phyloP scores from a whole-genome alignment of 2,888 invertebrate species.

The Pycnomerus fuliginosus region DNA sequence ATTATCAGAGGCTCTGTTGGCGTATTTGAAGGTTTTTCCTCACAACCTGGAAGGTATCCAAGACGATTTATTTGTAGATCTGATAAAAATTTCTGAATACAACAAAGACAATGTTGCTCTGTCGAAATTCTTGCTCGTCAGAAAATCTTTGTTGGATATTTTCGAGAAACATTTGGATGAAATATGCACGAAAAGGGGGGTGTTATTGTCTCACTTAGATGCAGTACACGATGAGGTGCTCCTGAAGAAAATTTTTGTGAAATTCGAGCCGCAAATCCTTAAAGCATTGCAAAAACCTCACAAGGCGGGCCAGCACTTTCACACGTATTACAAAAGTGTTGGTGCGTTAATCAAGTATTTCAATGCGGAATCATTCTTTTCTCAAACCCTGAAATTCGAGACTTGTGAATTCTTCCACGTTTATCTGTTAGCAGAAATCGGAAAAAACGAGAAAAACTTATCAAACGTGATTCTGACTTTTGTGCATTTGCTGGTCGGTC shows the following conservation, averaged over 20 bases:
- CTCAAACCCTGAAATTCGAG: conserved; percentile 68
- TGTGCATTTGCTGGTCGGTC: conserved; percentile 56
- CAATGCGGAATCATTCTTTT: too few relatives aligned
- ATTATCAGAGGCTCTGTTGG: conserved; percentile 58
- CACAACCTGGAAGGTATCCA: conserved; percentile 57
- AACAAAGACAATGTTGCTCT: conserved; percentile 61
- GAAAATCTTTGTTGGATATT: conserved; percentile 54
- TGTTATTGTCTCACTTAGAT: conserved; percentile 64
- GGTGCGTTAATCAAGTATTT: conserved; percentile 60
- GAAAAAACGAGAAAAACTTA: conserved; percentile 50
- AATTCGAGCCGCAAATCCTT: conserved; percentile 63
- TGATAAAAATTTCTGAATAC: conserved; percentile 56
- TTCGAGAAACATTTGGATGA: conserved; percentile 56
- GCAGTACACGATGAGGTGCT: conserved; percentile 54
- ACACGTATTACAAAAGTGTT: conserved; percentile 61
- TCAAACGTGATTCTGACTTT: conserved; percentile 59
- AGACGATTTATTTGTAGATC: conserved; percentile 57
- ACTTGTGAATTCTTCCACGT: too few relatives aligned
- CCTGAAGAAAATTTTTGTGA: conserved; percentile 57
- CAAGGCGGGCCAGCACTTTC: conserved; percentile 66
- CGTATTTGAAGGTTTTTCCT: conserved; percentile 63
- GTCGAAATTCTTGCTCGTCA: conserved; percentile 60
- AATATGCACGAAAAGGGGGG: conserved; percentile 60
- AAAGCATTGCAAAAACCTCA: conserved; percentile 69
- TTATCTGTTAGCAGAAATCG: conserved; percentile 56